Conservation (phyloP, 2,797 vertebrate species). For the Squalus acanthias region DNA sequence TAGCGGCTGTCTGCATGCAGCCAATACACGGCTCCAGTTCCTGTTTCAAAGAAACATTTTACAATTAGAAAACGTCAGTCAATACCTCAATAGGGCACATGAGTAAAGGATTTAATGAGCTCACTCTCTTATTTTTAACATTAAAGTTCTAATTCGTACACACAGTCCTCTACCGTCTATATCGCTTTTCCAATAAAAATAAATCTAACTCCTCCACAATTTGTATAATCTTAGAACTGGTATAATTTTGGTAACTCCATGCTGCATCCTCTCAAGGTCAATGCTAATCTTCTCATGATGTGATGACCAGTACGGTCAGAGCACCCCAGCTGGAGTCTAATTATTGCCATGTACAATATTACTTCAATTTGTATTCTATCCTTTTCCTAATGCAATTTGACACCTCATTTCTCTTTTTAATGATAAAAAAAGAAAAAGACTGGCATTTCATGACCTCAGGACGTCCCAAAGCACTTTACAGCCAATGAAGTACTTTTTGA, state of each 20-base stretch:
- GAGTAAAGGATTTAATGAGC: background rate
- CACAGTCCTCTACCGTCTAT: background rate
- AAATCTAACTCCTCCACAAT: background rate
- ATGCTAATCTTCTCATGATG: background rate
- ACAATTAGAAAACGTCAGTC: background rate
- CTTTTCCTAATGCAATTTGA: background rate
- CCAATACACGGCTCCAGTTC: slow-evolving; percentile 84
- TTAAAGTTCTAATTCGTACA: background rate
- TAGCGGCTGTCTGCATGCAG: slow-evolving; percentile 81
- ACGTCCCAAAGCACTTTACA: background rate
- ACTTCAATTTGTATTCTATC: background rate
- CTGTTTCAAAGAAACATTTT: slow-evolving; percentile 50
- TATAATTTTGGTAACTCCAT: background rate
- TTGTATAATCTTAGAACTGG: background rate
- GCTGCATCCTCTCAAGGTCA: background rate
- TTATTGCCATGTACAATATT: background rate
- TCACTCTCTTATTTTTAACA: background rate
- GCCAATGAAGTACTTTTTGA: background rate
- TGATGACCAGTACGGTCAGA: background rate
- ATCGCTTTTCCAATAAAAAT: background rate
- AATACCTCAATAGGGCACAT: background rate
- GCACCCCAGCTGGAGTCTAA: background rate
- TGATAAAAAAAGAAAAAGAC: background rate
- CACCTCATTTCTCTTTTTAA: background rate
- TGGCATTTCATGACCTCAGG: no score